Base-by-base conservation (phyloP, 2,797 vertebrate genomes). In the Acridotheres tristis region DNA sequence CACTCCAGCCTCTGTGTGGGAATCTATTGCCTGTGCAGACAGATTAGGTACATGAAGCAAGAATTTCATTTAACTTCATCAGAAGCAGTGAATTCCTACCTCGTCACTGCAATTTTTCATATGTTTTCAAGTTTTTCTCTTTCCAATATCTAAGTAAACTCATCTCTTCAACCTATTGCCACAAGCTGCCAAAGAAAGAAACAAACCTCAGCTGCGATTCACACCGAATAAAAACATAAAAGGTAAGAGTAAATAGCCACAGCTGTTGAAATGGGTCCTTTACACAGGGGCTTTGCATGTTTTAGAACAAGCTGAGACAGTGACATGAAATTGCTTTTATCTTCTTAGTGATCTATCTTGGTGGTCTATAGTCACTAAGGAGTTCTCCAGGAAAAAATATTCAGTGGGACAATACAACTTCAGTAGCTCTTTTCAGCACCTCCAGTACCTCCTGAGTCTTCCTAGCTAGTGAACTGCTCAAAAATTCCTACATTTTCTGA, bases 91-190 rank as follows among this genome's bases (percentile, higher is more conserved):
- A 95, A 84, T 93, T 89, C 63, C 38, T 93, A 48, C n/a, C 27
- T 95, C 91, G 75, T 76, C 47, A 77, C 26, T 85, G 43, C 61
- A 80, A 83, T 95, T 94, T 96, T 94, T 93, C 84, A 88, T 50
- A 61, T 5, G 5, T 95, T 96, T 90, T 93, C 76, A 88, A 58
- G 48, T 66, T 82, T 89, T 34, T 90, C 51, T 94, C 19, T 85
- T 95, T 94, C 84, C 58, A 86, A 32, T 92, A 82, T 69, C 47
- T 9, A 3, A 78, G 55, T 69, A 78, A 90, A 84, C 13, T 84
- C 38, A 61, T 81, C 48, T 85, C 29, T 85, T 86, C 57, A 80
- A 71, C 40, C 38, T 82, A 36, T 30, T 89, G 78, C 71, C 58
- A 78, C 42, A 62, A 85, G 61, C 65, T 92, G 77, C 48, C 77